Evolutionary conservation across 2,888 invertebrate genomes (phyloP).

Genomic region (Diarsia mendica): DNA sequence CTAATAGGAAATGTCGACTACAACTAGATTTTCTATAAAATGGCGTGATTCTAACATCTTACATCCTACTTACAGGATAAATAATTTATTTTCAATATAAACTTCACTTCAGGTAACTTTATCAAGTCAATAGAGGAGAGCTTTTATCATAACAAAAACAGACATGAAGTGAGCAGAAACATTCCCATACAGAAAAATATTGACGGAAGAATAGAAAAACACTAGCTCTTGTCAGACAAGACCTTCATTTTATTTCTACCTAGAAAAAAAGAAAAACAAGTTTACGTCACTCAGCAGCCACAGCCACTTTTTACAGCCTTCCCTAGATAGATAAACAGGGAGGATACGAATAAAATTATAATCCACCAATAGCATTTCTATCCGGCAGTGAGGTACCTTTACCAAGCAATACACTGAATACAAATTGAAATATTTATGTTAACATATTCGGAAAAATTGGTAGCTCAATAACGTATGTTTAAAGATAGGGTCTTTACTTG

Average conservation of each 20-base stretch:
- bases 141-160: neutral
- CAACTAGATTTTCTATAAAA: neutral
- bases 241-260: conserved; percentile 20
- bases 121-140: neutral
- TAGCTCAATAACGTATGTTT: conserved; percentile 26
- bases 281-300: conserved; percentile 42
- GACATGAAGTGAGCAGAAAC: neutral
- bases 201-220: conserved; percentile 10
- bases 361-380: conserved; percentile 49
- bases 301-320: conserved; percentile 33
- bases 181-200: conserved; percentile 1
- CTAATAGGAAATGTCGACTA: neutral
- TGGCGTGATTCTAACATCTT: neutral
- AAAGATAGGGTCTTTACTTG: conserved; percentile 22
- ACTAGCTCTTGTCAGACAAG: conserved; percentile 4
- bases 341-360: conserved; percentile 53
- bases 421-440: conserved; percentile 62
- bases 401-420: conserved; percentile 55
- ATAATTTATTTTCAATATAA: neutral
- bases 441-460: conserved; percentile 36
- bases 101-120: neutral
- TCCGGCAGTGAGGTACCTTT: conserved; percentile 37
- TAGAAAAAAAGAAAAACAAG: conserved; percentile 40
- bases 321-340: conserved; percentile 28
- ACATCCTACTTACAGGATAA: neutral